These are phyloP conservation scores for Acanthosepion esculentum DNA, from an alignment of 2,888 invertebrate genomes.

Conservation along the genomic window DNA sequence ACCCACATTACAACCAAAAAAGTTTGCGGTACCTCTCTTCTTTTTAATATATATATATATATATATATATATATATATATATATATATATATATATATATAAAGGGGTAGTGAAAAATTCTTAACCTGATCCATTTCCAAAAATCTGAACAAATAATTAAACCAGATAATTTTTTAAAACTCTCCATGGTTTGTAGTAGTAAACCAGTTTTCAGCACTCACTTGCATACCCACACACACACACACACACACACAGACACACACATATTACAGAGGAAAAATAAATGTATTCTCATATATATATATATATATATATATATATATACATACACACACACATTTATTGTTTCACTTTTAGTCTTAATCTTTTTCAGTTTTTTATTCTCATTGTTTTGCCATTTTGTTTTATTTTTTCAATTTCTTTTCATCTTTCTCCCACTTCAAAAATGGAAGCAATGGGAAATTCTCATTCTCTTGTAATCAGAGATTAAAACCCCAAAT, in stretches of 20 bases:
- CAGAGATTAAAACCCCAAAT: too few relatives aligned
- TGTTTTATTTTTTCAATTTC: background rate
- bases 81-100: too few relatives aligned
- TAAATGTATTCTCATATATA: background rate
- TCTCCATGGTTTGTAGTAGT: too few relatives aligned
- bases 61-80: too few relatives aligned
- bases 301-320: slow-evolving; percentile 41
- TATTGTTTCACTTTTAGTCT: background rate
- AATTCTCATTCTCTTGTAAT: background rate
- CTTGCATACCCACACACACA: background rate
- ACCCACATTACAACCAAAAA: too few relatives aligned
- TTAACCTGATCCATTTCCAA: too few relatives aligned
- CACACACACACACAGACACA: background rate
- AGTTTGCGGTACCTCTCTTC: too few relatives aligned
- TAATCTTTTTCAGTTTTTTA: background rate
- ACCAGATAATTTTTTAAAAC: too few relatives aligned
- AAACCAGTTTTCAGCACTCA: background rate
- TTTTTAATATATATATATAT: too few relatives aligned
- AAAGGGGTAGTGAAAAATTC: too few relatives aligned
- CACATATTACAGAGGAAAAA: background rate
- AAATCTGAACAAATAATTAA: too few relatives aligned
- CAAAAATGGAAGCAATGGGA: background rate
- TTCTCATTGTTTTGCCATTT: background rate
- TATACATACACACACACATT: background rate
- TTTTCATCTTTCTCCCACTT: background rate